Evolutionary conservation across 1,140 invertebrate species (phyloP).

Genomic region (Bombus haemorrhoidalis): DNA sequence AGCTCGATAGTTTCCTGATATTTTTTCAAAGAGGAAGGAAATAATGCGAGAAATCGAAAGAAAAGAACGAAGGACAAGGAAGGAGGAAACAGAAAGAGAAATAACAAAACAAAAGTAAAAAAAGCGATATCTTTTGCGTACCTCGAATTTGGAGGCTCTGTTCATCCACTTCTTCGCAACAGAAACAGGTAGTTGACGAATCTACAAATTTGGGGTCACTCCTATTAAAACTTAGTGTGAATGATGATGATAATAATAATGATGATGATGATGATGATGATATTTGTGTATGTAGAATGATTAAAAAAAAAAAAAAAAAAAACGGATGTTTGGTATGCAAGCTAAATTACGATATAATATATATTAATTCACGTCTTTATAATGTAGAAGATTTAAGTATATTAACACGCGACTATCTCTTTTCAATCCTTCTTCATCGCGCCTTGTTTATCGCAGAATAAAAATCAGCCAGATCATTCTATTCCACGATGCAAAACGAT

Average conservation of each 20-base stretch:
- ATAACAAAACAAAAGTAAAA: neutral
- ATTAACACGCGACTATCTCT: conserved; percentile 46
- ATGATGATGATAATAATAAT: conserved; percentile 60
- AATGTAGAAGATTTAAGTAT: conserved; percentile 68
- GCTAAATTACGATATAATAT: conserved; percentile 69
- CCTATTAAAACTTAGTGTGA: conserved; percentile 61
- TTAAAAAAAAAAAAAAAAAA: conserved; percentile 11
- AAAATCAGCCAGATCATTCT: neutral
- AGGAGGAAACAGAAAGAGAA: too few species aligned
- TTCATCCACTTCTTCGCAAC: conserved; percentile 1
- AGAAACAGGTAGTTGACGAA: conserved; percentile 29
- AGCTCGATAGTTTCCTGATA: conserved; percentile 68
- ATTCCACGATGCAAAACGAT: neutral
- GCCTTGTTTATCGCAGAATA: conserved; percentile 69
- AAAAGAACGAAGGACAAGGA: neutral
- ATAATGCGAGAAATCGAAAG: conserved; percentile 15
- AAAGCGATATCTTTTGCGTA: conserved; percentile 30
- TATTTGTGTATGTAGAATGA: conserved; percentile 66
- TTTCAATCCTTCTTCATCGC: conserved; percentile 56
- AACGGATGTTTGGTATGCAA: conserved; percentile 67
- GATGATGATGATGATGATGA: conserved; percentile 44
- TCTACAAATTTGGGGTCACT: conserved; percentile 50
- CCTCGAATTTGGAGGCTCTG: conserved; percentile 43
- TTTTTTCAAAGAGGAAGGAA: conserved; percentile 62
- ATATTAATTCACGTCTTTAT: conserved; percentile 69